Percentiles rank a stretch among this genome's conserved stretches.
Conservation (phyloP, 2,113 vertebrate genomes). For the Cyphomyrus discorhynchus region DNA sequence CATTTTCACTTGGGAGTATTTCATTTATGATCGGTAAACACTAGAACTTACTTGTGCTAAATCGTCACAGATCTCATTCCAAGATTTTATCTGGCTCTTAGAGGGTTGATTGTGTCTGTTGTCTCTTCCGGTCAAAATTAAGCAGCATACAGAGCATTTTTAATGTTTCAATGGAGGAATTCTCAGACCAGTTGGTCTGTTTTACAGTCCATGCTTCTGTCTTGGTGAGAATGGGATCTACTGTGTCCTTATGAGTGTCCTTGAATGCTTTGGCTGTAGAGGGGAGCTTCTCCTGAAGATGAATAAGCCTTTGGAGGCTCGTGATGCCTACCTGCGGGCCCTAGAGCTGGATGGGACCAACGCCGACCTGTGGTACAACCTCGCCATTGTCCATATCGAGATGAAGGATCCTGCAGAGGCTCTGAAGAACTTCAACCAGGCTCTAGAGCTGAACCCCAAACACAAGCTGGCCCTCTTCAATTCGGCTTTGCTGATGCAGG, state of each 20-base stretch:
- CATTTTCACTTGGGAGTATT: neutral
- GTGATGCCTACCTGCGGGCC: slow-evolving; percentile 86
- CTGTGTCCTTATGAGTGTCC: neutral
- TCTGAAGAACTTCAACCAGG: slow-evolving; percentile 86
- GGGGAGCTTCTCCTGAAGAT: slow-evolving; percentile 94
- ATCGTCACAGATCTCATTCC: neutral
- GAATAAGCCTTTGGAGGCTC: slow-evolving; percentile 90
- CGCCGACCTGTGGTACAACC: slow-evolving; percentile 96
- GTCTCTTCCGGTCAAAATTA: neutral
- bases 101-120: neutral
- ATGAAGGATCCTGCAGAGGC: slow-evolving; percentile 91
- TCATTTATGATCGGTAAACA: neutral
- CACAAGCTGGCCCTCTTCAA: slow-evolving; percentile 94
- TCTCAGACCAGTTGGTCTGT: neutral
- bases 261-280: slow-evolving; percentile 54
- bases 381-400: slow-evolving; percentile 96
- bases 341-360: slow-evolving; percentile 85
- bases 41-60: neutral
- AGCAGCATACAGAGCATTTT: neutral
- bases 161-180: neutral
- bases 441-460: slow-evolving; percentile 77
- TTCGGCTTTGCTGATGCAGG: slow-evolving; percentile 94
- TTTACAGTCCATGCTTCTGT: no score
- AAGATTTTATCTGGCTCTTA: neutral
- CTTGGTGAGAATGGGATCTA: neutral